Conservation (phyloP, 2,113 vertebrate genomes). For the Scolopax mira region DNA sequence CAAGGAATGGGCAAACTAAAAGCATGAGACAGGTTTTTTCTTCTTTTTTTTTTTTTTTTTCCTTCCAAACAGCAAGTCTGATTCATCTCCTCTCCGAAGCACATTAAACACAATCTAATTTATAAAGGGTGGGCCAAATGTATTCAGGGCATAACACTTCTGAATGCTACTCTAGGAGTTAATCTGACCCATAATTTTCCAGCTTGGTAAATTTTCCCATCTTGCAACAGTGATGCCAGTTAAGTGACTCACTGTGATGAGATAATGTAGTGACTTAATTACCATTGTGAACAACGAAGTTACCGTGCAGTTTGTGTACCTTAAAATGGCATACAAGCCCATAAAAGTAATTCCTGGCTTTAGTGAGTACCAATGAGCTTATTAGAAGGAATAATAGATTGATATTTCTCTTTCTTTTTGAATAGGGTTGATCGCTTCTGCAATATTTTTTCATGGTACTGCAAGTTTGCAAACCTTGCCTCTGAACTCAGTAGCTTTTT, state of each 20-base stretch:
- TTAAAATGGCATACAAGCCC: constrained; percentile 24
- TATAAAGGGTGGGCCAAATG: constrained; percentile 63
- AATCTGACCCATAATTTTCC: constrained; percentile 69
- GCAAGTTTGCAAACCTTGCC: not conserved
- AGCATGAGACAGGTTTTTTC: constrained; percentile 33
- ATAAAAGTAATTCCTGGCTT: constrained; percentile 40
- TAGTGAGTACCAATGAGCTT: not conserved
- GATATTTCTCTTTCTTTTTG: not conserved
- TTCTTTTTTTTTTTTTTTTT: not conserved
- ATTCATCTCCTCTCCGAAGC: constrained; percentile 51
- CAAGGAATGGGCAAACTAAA: constrained; percentile 59
- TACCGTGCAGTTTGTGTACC: constrained; percentile 48
- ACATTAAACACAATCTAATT: constrained; percentile 57
- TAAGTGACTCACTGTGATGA: constrained; percentile 66
- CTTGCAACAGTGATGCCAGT: constrained; percentile 48
- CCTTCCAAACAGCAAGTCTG: not conserved
- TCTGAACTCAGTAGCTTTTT: constrained; percentile 24
- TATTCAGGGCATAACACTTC: constrained; percentile 63
- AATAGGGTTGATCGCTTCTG: not conserved
- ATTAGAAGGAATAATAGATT: constrained; percentile 11
- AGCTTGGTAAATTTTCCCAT: too few relatives aligned
- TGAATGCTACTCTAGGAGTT: constrained; percentile 58
- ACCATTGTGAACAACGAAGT: constrained; percentile 60
- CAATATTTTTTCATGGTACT: not conserved
- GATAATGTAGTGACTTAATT: constrained; percentile 68